These are phyloP conservation scores for Tachina fera DNA, from an alignment of 2,888 invertebrate species.

Conservation along the genomic window DNA sequence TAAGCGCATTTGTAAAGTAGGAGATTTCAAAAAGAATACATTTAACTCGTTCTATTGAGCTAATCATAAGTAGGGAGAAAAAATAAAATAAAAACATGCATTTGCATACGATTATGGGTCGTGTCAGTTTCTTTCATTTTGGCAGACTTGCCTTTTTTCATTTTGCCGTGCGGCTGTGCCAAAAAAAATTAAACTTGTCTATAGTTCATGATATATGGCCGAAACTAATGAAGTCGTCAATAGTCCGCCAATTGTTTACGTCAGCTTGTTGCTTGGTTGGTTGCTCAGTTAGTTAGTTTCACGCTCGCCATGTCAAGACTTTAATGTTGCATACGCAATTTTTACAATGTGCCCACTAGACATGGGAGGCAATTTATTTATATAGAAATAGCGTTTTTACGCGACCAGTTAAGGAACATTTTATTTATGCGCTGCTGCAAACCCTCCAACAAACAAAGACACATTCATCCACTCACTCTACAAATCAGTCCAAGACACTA, in stretches of 20 bases:
- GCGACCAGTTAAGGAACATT: constrained; percentile 66
- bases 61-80: neutral
- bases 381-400: constrained; percentile 68
- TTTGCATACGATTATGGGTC: neutral
- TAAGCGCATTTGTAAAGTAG: constrained; percentile 17
- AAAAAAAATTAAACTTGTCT: constrained; percentile 41
- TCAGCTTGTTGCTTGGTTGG: constrained; percentile 21
- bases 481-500: constrained; percentile 20
- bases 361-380: constrained; percentile 64
- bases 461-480: neutral
- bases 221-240: constrained; percentile 71
- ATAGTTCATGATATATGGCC: constrained; percentile 55
- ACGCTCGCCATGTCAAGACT: constrained; percentile 47
- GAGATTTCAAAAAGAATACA: constrained; percentile 38
- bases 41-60: constrained; percentile 7
- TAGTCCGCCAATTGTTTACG: constrained; percentile 50
- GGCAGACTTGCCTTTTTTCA: neutral
- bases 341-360: constrained; percentile 61
- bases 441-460: constrained; percentile 7
- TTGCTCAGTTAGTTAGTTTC: constrained; percentile 23
- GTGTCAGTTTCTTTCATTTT: constrained; percentile 8
- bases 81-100: neutral
- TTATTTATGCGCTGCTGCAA: constrained; percentile 68
- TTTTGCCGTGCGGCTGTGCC: neutral
- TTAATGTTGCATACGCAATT: constrained; percentile 44